Conservation (phyloP, 2,113 vertebrate genomes). For the Rhinolophus ferrumequinum region DNA sequence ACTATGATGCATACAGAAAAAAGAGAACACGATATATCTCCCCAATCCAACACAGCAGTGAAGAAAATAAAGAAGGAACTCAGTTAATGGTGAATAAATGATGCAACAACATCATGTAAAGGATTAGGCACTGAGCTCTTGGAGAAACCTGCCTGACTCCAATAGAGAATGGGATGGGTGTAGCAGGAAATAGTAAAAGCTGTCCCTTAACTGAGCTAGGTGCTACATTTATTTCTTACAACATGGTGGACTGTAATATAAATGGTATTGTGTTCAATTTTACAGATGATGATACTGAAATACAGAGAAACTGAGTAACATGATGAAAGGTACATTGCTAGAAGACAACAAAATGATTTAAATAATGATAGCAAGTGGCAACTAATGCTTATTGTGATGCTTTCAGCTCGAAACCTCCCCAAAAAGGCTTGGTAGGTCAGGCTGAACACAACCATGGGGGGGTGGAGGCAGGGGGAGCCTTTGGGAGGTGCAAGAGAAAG, state of each 20-base stretch:
- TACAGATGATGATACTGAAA: background rate
- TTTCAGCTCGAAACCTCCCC: background rate
- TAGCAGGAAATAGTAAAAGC: background rate
- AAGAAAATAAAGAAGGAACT: background rate
- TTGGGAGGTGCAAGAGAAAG: background rate
- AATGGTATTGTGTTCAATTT: background rate
- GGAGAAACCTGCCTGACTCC: background rate
- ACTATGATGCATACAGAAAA: background rate
- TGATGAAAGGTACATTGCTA: background rate
- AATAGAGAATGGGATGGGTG: background rate
- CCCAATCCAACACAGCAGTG: background rate
- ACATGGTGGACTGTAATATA: background rate
- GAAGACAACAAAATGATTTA: background rate
- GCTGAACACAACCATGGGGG: background rate
- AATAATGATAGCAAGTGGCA: background rate
- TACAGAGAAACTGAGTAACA: background rate
- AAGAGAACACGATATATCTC: background rate
- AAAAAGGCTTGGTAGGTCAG: background rate
- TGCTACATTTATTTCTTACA: slow-evolving; percentile 9
- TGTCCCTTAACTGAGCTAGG: background rate
- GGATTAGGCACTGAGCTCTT: background rate
- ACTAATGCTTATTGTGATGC: background rate
- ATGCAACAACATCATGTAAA: background rate
- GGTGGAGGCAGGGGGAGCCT: background rate
- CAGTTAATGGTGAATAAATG: background rate